Evolutionary conservation across 2,888 invertebrate species (phyloP).

Genomic region (Drosophila siamana): DNA sequence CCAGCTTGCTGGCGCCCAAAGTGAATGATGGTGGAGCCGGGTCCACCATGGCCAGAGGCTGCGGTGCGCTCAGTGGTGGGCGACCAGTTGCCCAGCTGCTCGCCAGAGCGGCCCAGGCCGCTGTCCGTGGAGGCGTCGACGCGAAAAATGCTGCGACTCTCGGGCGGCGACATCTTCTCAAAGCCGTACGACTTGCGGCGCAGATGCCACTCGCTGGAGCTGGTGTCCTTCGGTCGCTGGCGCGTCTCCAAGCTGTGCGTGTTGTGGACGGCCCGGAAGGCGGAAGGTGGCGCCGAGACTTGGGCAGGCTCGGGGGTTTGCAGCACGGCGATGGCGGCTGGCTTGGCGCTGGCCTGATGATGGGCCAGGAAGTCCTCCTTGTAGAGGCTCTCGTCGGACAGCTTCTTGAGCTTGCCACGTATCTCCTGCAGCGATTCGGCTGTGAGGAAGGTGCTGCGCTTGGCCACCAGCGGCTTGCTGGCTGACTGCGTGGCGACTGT

Average conservation of each 20-base stretch:
- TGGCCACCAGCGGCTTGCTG: conserved; percentile 60
- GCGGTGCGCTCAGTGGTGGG: conserved; percentile 79
- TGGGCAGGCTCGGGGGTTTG: conserved; percentile 19
- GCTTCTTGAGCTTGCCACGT: conserved; percentile 87
- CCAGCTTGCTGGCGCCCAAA: conserved; percentile 70
- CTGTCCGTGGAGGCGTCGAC: conserved; percentile 92
- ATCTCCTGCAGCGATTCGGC: conserved; percentile 88
- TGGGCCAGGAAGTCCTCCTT: conserved; percentile 83
- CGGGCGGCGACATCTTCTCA: conserved; percentile 86
- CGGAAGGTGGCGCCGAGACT: conserved; percentile 44
- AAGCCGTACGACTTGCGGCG: conserved; percentile 92
- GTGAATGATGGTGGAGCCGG: conserved; percentile 83
- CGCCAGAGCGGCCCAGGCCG: conserved; percentile 90
- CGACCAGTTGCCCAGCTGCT: conserved; percentile 87
- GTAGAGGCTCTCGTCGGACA: conserved; percentile 86
- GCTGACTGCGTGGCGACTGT: conserved; percentile 16
- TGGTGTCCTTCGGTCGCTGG: conserved; percentile 82
- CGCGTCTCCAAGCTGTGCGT: conserved; percentile 84
- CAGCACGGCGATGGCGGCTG: conserved; percentile 23
- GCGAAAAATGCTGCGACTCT: conserved; percentile 84
- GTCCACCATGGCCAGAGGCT: conserved; percentile 41
- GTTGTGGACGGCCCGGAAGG: conserved; percentile 69
- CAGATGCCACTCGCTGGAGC: conserved; percentile 89
- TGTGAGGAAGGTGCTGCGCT: conserved; percentile 86
- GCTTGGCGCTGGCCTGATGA: conserved; percentile 57